These are phyloP conservation scores for Anodontia alba DNA, from an alignment of 2,888 invertebrate genomes.

Conservation along the genomic window DNA sequence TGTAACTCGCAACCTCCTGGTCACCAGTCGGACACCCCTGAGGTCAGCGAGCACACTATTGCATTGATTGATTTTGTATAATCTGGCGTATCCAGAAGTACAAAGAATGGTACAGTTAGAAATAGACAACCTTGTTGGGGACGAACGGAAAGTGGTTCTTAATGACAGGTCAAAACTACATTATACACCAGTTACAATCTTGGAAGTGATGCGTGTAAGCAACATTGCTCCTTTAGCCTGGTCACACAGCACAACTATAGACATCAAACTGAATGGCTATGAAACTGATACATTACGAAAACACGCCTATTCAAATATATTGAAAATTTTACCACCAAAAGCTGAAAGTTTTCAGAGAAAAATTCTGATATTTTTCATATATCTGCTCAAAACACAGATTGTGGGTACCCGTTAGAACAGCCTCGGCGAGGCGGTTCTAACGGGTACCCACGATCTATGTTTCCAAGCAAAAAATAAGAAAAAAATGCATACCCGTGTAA, in stretches of 20 bases:
- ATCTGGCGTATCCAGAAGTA: constrained; percentile 59
- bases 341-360: no score
- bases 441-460: no score
- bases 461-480: no score
- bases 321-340: no score
- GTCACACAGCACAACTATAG: constrained; percentile 63
- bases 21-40: constrained; percentile 68
- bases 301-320: no score
- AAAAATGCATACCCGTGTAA: no score
- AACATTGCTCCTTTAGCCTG: constrained; percentile 61
- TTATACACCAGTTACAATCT: constrained; percentile 63
- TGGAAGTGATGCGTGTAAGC: constrained; percentile 61
- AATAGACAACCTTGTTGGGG: constrained; percentile 63
- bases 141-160: constrained; percentile 36
- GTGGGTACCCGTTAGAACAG: no score
- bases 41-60: constrained; percentile 63
- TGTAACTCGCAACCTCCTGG: no score
- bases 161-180: constrained; percentile 53
- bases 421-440: no score
- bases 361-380: no score
- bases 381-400: no score
- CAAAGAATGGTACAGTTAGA: constrained; percentile 67
- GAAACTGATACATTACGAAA: no score
- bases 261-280: constrained; percentile 46
- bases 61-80: constrained; percentile 61